phyloP scores from a whole-genome alignment of 2,888 invertebrate species.

The Dimorphilus gyrociliatus region DNA sequence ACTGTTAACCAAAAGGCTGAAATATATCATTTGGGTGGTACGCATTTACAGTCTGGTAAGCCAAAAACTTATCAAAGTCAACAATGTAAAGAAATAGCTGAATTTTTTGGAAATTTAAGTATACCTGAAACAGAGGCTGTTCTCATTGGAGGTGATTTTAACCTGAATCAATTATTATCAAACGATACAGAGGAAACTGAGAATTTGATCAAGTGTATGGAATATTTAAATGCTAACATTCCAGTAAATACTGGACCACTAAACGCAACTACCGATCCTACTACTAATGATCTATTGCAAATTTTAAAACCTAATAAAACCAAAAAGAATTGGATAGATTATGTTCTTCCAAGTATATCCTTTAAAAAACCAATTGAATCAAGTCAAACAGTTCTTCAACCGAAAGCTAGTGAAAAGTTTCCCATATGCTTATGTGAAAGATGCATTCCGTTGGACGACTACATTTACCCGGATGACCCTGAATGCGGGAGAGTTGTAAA shows the following conservation, averaged over 20 bases:
- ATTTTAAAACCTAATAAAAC: slow-evolving; percentile 2
- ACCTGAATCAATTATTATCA: too few species aligned
- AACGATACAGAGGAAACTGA: slow-evolving; percentile 4
- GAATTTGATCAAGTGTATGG: too few species aligned
- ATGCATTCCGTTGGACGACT: slow-evolving; percentile 4
- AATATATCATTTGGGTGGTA: slow-evolving; percentile 3
- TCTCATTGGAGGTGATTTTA: slow-evolving; percentile 7
- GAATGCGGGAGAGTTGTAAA: slow-evolving; percentile 1
- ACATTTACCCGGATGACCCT: slow-evolving; percentile 3
- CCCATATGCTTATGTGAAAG: slow-evolving; percentile 6
- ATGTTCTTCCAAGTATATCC: slow-evolving; percentile 4
- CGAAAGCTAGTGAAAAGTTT: too few species aligned
- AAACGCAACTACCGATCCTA: slow-evolving; percentile 4
- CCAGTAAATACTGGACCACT: slow-evolving; percentile 4
- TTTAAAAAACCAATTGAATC: too few species aligned
- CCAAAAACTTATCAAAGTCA: slow-evolving; percentile 3
- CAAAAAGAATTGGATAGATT: slow-evolving; percentile 6
- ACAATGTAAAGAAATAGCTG: slow-evolving; percentile 4
- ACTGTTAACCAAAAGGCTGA: neutral
- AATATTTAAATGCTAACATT: slow-evolving; percentile 4
- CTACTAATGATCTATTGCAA: slow-evolving; percentile 8
- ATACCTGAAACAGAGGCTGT: slow-evolving; percentile 5
- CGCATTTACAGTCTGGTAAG: slow-evolving; percentile 5
- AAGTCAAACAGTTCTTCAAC: slow-evolving; percentile 1
- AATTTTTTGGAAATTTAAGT: slow-evolving; percentile 3